Evolutionary conservation across 2,113 vertebrate species (phyloP), one percentile per base, ranked within the genome.

Genomic region (Podarcis muralis): DNA sequence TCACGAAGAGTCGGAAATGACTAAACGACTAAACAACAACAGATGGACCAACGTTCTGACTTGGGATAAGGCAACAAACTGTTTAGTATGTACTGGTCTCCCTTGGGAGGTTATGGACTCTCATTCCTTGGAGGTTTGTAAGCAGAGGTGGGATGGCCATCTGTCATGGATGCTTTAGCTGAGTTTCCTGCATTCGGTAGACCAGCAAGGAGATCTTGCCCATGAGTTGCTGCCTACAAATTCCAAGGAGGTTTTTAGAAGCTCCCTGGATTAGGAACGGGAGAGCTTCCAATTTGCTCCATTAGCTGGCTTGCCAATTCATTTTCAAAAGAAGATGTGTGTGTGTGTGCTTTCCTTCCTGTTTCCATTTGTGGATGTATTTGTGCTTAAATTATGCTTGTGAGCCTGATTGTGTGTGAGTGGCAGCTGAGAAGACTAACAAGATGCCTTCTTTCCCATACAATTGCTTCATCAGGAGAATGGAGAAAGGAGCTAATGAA

Each of bases 371-470:
- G 15, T 78, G 90, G 79, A 53, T 86, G 72, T 22, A 90, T 85
- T 35, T 88, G 30, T 65, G 69, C 90, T 91, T 37, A 92, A 90
- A 90, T 94, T 83, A 83, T 94, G 68, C 93, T 95, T 93, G 77
- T 90, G 88, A 92, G 37, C 87, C 87, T 95, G 93, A 95, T 95
- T 91, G 37, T 92, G 75, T 93, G 11, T 94, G 94, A 95, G 84
- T 93, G 92, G 87, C 76, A 89, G 88, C 87, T 87, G 89, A 94
- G 86, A 91, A 53, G 2, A 76, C 84, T 88, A 88, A 90, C 72
- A 30, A 27, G 48, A 72, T 94, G 86, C 86, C 62, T 91, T 77
- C 78, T 90, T 95, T 95, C 90, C 93, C 90, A 90, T 93, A 79
- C 86, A 91, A 37, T 92, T 93, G 65, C 86, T 92, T 93, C 83